Evolutionary conservation across 2,888 invertebrate genomes (phyloP).

Genomic region (Oegoconia quadripuncta): DNA sequence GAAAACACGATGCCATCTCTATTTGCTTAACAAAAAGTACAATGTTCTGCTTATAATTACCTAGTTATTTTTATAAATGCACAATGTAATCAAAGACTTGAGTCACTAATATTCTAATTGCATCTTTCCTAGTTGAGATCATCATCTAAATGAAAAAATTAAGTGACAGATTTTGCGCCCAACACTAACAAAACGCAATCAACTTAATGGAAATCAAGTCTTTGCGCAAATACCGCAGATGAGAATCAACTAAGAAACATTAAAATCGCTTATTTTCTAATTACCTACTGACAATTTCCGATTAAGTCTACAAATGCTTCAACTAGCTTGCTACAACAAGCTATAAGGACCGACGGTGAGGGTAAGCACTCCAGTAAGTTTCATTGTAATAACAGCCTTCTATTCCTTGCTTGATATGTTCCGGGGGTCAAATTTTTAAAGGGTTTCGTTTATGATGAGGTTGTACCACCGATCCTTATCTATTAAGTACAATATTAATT

Average conservation of each 20-base stretch:
- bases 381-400: not conserved
- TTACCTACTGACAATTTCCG: slow-evolving; percentile 54
- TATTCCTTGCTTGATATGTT: slow-evolving; percentile 6
- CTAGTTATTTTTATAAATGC: too few relatives aligned
- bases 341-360: slow-evolving; percentile 30
- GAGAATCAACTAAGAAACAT: slow-evolving; percentile 41
- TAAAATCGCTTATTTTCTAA: slow-evolving; percentile 38
- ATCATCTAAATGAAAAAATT: slow-evolving; percentile 2
- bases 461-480: slow-evolving; percentile 50
- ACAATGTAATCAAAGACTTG: not conserved
- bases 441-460: too few relatives aligned
- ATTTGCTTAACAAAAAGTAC: too few relatives aligned
- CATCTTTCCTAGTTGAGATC: not conserved
- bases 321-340: slow-evolving; percentile 75
- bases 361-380: not conserved
- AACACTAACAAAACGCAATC: slow-evolving; percentile 26
- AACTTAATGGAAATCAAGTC: slow-evolving; percentile 31
- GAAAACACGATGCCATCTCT: too few relatives aligned
- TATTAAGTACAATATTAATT: slow-evolving; percentile 70
- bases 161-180: slow-evolving; percentile 12
- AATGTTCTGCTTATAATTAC: too few relatives aligned
- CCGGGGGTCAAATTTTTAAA: not conserved
- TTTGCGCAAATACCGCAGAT: slow-evolving; percentile 35
- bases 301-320: slow-evolving; percentile 75
- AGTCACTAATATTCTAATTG: not conserved